These are phyloP conservation scores for Alauda arvensis DNA, from an alignment of 2,797 vertebrate genomes.

Conservation along the genomic window DNA sequence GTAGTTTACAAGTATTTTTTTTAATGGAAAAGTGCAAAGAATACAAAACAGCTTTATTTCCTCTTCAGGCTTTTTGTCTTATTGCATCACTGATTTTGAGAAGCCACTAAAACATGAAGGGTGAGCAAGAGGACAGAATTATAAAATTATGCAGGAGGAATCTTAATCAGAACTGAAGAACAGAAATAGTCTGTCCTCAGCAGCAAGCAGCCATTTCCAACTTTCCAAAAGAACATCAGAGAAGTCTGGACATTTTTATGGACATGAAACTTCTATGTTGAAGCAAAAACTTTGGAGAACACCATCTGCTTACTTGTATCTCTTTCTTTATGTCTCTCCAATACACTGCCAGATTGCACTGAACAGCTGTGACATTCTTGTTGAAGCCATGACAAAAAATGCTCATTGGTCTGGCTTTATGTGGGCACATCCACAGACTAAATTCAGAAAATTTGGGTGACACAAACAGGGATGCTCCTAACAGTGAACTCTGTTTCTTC, in stretches of 20 bases:
- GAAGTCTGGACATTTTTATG: background rate
- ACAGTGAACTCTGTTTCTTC: background rate
- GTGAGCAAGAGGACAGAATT: background rate
- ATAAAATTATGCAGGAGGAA: background rate
- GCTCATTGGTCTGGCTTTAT: background rate
- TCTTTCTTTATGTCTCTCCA: background rate
- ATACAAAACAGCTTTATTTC: background rate
- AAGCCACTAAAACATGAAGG: background rate
- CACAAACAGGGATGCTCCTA: background rate
- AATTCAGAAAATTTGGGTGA: background rate
- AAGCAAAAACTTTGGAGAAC: background rate
- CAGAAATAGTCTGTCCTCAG: background rate
- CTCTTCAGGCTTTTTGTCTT: background rate
- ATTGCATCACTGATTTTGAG: background rate
- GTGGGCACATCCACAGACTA: background rate
- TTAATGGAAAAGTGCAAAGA: background rate
- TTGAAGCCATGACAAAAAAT: background rate
- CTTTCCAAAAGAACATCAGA: background rate
- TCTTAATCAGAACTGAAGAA: background rate
- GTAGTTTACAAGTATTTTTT: background rate
- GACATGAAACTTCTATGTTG: background rate
- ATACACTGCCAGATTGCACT: background rate
- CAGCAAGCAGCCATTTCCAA: background rate
- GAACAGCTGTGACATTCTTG: background rate
- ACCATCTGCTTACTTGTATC: background rate